A percentile compares a stretch with the other conserved stretches of the same genome.
Conservation (phyloP, 2,113 vertebrate species). For the Tychaedon coryphoeus region DNA sequence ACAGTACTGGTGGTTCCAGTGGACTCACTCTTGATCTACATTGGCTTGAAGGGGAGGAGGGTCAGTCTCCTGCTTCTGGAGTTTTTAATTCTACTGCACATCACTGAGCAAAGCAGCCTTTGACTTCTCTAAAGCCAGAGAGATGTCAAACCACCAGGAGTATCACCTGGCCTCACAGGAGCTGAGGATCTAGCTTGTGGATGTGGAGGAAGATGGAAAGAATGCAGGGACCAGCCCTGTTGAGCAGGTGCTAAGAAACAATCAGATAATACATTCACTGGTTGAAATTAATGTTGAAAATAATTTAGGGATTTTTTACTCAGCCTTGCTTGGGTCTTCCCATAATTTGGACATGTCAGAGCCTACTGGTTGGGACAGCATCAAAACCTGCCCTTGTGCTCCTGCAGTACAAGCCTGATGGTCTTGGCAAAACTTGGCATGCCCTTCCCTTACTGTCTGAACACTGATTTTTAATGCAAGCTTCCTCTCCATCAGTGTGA, state of each 20-base stretch:
- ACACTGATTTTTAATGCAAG: background rate
- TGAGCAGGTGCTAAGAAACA: background rate
- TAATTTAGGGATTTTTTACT: background rate
- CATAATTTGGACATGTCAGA: background rate
- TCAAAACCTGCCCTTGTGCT: background rate
- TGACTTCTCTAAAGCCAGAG: background rate
- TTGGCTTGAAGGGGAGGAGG: background rate
- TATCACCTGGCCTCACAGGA: background rate
- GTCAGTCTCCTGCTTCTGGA: background rate
- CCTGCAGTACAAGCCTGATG: background rate
- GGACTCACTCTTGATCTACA: background rate
- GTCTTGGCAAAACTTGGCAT: background rate
- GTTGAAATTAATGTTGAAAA: background rate
- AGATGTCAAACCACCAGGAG: background rate
- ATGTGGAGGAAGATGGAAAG: background rate
- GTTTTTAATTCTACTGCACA: background rate
- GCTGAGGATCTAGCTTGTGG: background rate
- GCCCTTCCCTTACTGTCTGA: background rate
- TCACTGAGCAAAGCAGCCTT: background rate
- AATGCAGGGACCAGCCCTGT: rapidly evolving
- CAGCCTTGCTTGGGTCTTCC: background rate
- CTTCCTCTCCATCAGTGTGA: background rate
- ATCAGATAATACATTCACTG: background rate
- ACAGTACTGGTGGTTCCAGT: background rate
- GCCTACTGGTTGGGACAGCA: background rate